Evolutionary conservation across 2,113 vertebrate genomes (phyloP), one percentile per base, ranked within the genome.

Genomic region (Etheostoma spectabile): DNA sequence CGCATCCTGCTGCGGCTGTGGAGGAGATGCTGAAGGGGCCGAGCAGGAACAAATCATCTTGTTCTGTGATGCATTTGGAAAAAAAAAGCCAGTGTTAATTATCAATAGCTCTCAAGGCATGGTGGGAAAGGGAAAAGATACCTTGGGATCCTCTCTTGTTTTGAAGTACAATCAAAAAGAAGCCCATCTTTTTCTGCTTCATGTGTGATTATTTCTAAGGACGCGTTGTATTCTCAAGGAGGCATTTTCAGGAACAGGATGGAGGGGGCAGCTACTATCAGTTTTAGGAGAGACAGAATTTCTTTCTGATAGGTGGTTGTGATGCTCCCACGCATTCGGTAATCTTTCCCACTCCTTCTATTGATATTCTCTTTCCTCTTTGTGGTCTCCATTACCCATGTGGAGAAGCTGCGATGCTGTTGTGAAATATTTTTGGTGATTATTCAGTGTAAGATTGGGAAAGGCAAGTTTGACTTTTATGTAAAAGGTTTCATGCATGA

Each of bases 401-500:
- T 46, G 77, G 38, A 77, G 71, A 75, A 33, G 67, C 65, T 27
- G 46, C 38, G 38, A 42, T 56, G 71, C 55, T 77, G 71, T 60
- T 78, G 71, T 65, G 62, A 56, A 75, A 82, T 55, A 70, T 81
- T 77, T 66, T 30, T 63, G 55, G 7, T 79, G 52, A 49, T 79
- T 64, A 56, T 78, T 73, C 27, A 30, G 6, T 46, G 57, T 33
- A 38, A 80, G 71, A 57, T 60, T 62, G 27, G 49, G 27, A 21
- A 18, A 61, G 53, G 45, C 61, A 42, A 78, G 69, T 59, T 64
- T 59, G 66, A 85, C 51, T 83, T 86, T 82, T 69, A 49, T 59
- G 61, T 16, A 65, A 45, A 51, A 27, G 53, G 76, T 86, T 88
- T 82, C 79, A 87, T 59, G 80, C 70, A 61, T 84, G 74, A 82